Evolutionary conservation across 2,113 vertebrate species (phyloP).

Genomic region (Cyprinodon variegatus): DNA sequence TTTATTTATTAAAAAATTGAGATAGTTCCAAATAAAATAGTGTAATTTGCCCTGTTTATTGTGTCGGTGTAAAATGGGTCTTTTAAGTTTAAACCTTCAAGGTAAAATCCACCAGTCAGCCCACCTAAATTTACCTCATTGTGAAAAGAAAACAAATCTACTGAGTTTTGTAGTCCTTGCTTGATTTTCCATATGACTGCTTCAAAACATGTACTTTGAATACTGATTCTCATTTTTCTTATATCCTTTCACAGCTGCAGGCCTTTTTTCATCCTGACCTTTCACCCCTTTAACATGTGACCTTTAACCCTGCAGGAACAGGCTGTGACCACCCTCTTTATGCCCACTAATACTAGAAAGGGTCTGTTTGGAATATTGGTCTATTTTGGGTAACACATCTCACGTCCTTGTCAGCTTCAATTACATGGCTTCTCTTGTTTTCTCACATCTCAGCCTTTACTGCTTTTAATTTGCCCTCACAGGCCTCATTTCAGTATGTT

Average conservation of each 20-base stretch:
- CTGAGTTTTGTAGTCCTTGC: neutral
- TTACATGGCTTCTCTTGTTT: slow-evolving; percentile 15
- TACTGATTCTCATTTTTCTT: slow-evolving; percentile 26
- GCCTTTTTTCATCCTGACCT: slow-evolving; percentile 54
- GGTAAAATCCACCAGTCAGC: too few species aligned
- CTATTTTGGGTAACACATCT: slow-evolving; percentile 52
- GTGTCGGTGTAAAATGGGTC: too few species aligned
- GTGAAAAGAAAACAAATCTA: neutral
- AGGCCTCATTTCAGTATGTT: neutral
- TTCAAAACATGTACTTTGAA: neutral
- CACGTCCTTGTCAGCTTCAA: slow-evolving; percentile 40
- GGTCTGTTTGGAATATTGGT: slow-evolving; percentile 34
- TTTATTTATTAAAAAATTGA: neutral
- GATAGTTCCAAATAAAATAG: too few species aligned
- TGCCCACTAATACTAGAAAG: slow-evolving; percentile 32
- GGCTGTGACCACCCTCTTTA: slow-evolving; percentile 23
- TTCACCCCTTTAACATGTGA: slow-evolving; percentile 46
- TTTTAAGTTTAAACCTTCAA: too few species aligned
- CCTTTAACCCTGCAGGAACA: slow-evolving; percentile 61
- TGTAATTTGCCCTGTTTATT: too few species aligned
- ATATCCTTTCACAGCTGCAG: slow-evolving; percentile 43
- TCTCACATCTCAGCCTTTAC: neutral
- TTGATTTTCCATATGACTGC: neutral
- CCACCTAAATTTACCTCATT: too few species aligned
- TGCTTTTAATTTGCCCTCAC: slow-evolving; percentile 25